phyloP scores from a whole-genome alignment of 2,797 vertebrate genomes.

The Sphaeramia orbicularis region DNA sequence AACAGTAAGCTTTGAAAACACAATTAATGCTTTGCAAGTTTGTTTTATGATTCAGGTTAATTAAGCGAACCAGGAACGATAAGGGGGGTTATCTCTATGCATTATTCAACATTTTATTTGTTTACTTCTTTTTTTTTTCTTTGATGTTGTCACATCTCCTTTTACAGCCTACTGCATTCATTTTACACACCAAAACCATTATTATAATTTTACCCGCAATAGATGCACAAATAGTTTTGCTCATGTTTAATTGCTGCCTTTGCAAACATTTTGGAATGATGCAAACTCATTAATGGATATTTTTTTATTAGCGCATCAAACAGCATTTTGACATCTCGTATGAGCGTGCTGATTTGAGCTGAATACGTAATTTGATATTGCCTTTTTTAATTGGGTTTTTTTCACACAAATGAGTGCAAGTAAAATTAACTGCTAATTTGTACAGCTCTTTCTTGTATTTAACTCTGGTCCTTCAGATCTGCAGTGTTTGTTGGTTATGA shows the following conservation, averaged over 20 bases:
- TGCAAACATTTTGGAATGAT: slow-evolving; percentile 32
- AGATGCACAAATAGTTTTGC: slow-evolving; percentile 11
- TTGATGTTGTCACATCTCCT: background rate
- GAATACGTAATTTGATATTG: slow-evolving; percentile 29
- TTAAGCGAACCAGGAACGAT: no score
- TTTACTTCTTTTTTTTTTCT: background rate
- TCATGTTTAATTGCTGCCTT: slow-evolving; percentile 22
- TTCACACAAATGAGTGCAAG: slow-evolving; percentile 14
- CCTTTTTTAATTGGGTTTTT: slow-evolving; percentile 27
- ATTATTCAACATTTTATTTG: no score
- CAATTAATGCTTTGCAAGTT: no score
- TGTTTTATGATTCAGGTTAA: no score
- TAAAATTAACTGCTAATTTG: slow-evolving; percentile 26
- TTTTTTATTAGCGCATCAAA: slow-evolving; percentile 19
- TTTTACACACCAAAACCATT: background rate
- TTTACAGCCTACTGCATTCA: background rate
- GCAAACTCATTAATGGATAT: slow-evolving; percentile 25
- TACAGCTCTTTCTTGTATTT: slow-evolving; percentile 1
- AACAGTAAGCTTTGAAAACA: no score
- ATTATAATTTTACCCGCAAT: background rate
- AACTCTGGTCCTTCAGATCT: background rate
- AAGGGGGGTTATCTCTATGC: no score
- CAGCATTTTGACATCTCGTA: slow-evolving; percentile 27
- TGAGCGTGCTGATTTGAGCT: slow-evolving; percentile 20
- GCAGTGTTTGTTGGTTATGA: background rate